Base-by-base conservation (phyloP, 2,113 vertebrate genomes). In the Poeciliopsis prolifica region DNA sequence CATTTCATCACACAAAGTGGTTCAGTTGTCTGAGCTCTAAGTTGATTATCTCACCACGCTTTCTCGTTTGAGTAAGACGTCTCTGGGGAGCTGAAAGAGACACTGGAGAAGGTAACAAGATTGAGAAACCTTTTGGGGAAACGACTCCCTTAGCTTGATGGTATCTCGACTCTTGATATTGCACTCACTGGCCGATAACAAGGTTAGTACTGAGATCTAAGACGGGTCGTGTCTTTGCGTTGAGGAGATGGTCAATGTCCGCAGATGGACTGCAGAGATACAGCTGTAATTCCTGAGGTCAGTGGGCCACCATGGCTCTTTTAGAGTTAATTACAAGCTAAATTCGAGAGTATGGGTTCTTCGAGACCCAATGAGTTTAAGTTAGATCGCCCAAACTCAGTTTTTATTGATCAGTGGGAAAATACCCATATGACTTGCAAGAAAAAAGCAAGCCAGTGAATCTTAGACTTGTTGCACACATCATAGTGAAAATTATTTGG, bases 1-100 rank as follows among this genome's bases (percentile, higher is more conserved):
- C 77, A 90, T 90, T 91, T 93, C 88, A 94, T 94, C 81, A 85
- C 71, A 78, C 90, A 92, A 92, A 94, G 92, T 91, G 90, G 79
- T 86, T 83, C 69, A 88, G 79, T 90, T 84, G 82, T 37, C 70
- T 64, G 65, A 80, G 86, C 72, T 77, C 63, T 88, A 93, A 94
- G 87, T 93, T 93, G 87, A 94, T 93, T 93, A 93, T 86, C 14
- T 51, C 77, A 81, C 75, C 79, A 67, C 80, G 80, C 70, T 60
- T 68, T 92, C 75, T 90, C 74, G 72, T 92, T 92, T 81, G 72
- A 81, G 64, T 83, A 88, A 92, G 71, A 79, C 61, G 74, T 90
- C 94, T 88, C 3, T 11, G 88, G 90, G 22, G 93, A 92, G 81
- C 78, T 68, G 73, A 68, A 69, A 82, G 82, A 89, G 86, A 68